These are phyloP conservation scores for Dinoponera quadriceps DNA, from an alignment of 1,140 invertebrate species.

Conservation along the genomic window DNA sequence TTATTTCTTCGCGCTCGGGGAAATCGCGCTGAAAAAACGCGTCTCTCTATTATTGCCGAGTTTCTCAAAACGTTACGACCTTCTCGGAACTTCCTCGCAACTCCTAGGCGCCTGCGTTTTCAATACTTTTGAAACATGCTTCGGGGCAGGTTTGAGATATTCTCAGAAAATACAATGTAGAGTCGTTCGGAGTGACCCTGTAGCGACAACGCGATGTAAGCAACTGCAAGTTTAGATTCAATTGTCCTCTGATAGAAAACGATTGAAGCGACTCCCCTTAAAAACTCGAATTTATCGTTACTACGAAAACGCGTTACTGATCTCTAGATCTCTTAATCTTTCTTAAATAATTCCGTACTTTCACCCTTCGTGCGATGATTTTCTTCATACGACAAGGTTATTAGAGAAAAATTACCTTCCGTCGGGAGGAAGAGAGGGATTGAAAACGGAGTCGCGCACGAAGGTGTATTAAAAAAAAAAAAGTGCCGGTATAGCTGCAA, in stretches of 20 bases:
- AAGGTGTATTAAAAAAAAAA: slow-evolving; percentile 36
- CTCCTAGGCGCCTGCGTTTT: background rate
- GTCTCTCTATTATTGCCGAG: background rate
- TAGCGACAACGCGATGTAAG: background rate
- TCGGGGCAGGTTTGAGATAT: background rate
- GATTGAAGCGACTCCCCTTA: background rate
- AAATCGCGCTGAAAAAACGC: background rate
- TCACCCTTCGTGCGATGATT: background rate
- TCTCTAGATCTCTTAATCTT: too few species aligned
- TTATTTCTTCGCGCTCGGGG: background rate
- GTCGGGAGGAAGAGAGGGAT: background rate
- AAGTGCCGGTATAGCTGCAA: slow-evolving; percentile 26
- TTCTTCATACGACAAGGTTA: slow-evolving; percentile 12
- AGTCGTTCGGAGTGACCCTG: background rate
- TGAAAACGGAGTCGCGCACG: background rate
- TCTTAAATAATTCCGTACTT: too few species aligned
- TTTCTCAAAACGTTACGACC: background rate
- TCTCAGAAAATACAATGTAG: background rate
- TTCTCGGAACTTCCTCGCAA: background rate
- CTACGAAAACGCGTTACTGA: background rate
- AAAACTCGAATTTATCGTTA: background rate
- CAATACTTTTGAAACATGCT: background rate
- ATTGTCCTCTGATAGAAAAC: background rate
- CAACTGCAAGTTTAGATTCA: background rate
- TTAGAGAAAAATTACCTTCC: slow-evolving; percentile 9